Evolutionary conservation across 2,797 vertebrate genomes (phyloP).

Genomic region (Sardinella longiceps): DNA sequence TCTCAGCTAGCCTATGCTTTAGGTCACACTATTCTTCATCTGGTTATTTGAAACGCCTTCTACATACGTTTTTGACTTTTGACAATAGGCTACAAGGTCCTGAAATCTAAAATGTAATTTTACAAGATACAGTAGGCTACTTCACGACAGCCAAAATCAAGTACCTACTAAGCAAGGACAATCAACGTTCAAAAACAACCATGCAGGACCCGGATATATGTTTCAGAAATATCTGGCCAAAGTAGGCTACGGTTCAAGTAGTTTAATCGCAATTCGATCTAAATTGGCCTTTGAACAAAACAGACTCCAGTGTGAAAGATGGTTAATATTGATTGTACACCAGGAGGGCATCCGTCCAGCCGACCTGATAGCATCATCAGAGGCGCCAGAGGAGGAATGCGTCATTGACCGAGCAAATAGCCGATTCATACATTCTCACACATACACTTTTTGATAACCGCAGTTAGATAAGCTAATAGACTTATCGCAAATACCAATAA

Average conservation of each 20-base stretch:
- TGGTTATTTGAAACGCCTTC: not conserved
- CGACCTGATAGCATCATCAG: slow-evolving; percentile 68
- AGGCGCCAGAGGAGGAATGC: slow-evolving; percentile 66
- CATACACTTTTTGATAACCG: not conserved
- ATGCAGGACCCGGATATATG: not conserved
- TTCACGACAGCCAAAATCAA: not conserved
- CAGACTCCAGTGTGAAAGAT: slow-evolving; percentile 2
- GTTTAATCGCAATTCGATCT: slow-evolving; percentile 10
- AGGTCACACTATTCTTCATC: not conserved
- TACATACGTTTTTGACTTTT: not conserved
- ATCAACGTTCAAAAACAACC: not conserved
- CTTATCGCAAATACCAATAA: not conserved
- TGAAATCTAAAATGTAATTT: not conserved
- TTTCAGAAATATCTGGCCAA: not conserved
- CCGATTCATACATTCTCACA: not conserved
- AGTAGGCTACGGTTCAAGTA: slow-evolving; percentile 8
- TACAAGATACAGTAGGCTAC: too few relatives aligned
- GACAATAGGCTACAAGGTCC: not conserved
- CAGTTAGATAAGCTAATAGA: not conserved
- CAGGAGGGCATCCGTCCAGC: slow-evolving; percentile 55
- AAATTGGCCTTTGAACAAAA: not conserved
- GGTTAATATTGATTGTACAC: not conserved
- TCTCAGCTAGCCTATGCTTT: not conserved
- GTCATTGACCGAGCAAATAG: slow-evolving; percentile 45
- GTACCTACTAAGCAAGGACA: not conserved